phyloP scores from a whole-genome alignment of 2,113 vertebrate genomes.

The Muscicapa adusta region DNA sequence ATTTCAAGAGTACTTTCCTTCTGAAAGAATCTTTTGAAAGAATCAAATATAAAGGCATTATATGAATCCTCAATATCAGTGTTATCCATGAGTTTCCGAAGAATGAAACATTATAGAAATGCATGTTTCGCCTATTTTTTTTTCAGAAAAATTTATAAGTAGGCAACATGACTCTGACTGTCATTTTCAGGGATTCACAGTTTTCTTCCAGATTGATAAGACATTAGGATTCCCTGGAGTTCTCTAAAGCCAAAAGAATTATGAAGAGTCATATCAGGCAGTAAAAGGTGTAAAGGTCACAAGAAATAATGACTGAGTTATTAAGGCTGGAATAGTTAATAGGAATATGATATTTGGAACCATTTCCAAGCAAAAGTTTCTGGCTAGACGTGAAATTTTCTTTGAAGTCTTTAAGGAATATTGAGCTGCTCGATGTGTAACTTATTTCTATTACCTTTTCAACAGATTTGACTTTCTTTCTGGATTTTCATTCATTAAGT shows the following conservation, averaged over 20 bases:
- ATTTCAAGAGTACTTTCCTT: not conserved
- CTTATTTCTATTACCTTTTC: not conserved
- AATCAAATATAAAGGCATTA: not conserved
- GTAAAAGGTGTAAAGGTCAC: not conserved
- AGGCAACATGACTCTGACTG: not conserved
- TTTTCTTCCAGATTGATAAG: not conserved
- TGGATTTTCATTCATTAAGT: not conserved
- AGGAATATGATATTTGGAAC: not conserved
- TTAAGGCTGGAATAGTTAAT: not conserved
- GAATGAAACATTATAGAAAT: not conserved
- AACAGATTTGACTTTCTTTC: not conserved
- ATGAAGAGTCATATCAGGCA: not conserved
- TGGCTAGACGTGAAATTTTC: not conserved
- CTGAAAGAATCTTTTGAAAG: not conserved
- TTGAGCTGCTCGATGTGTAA: not conserved
- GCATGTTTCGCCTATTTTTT: not conserved
- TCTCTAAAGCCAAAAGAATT: not conserved
- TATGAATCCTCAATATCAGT: fast-evolving
- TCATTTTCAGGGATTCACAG: not conserved
- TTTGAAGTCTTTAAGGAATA: not conserved
- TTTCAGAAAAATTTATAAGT: fast-evolving
- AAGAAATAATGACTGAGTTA: not conserved
- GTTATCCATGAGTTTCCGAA: not conserved
- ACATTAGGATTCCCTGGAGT: not conserved
- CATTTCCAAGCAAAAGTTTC: not conserved